A percentile compares a stretch with the other conserved stretches of the same genome.
These are phyloP conservation scores for human (Homo sapiens) DNA, from an alignment of 2,113 vertebrate genomes.

Conservation along the genomic window GRCh38 chr1:222044501-222045000, in stretches of 20 bases:
- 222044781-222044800: too few relatives aligned
- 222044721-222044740: accelerated
- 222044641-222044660: not conserved
- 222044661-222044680: too few relatives aligned
- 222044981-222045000: too few relatives aligned
- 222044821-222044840: not conserved
- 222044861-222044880: too few relatives aligned
- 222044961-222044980: too few relatives aligned
- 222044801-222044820: not conserved
- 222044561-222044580: not conserved
- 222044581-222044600: not conserved
- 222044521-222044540: not conserved
- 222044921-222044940: too few relatives aligned
- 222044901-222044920: too few relatives aligned
- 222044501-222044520: not conserved
- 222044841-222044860: not conserved
- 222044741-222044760: not conserved
- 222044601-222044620: not conserved
- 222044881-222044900: too few relatives aligned
- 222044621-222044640: not conserved
- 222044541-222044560: not conserved
- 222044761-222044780: not conserved
- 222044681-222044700: accelerated
- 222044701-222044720: not conserved
- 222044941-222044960: too few relatives aligned